Percentiles rank a stretch among this genome's conserved stretches.
Conservation (phyloP, 2,797 vertebrate genomes). For the Tachyglossus aculeatus region DNA sequence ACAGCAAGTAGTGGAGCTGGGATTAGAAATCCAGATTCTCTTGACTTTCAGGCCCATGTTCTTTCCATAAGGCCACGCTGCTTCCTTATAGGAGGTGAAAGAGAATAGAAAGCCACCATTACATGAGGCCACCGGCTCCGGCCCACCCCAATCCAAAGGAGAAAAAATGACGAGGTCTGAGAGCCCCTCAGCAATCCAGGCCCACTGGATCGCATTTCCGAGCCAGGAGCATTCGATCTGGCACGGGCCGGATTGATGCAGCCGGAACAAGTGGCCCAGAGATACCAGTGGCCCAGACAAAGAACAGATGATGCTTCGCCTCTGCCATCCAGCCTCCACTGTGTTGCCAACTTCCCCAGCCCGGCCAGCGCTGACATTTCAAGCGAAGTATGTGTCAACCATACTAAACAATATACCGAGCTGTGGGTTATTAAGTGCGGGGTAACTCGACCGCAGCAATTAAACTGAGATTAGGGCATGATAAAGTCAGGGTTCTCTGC, state of each 20-base stretch:
- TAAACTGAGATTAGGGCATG: slow-evolving; percentile 92
- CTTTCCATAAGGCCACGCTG: too few species aligned
- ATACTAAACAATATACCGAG: slow-evolving; percentile 89
- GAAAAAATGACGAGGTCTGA: too few species aligned
- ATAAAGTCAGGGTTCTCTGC: slow-evolving; percentile 79
- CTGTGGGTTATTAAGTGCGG: slow-evolving; percentile 94
- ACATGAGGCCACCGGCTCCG: too few species aligned
- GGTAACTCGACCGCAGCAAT: slow-evolving; percentile 92
- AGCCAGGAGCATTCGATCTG: too few species aligned
- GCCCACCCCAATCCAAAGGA: too few species aligned
- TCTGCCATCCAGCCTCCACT: slow-evolving; percentile 82
- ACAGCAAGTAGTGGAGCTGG: too few species aligned
- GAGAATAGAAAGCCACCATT: too few species aligned
- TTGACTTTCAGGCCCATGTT: too few species aligned
- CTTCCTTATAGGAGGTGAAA: too few species aligned
- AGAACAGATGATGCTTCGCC: slow-evolving; percentile 82
- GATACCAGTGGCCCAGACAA: slow-evolving; percentile 79
- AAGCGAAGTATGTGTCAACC: slow-evolving; percentile 86
- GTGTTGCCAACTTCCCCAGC: slow-evolving; percentile 75
- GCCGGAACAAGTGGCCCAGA: slow-evolving; percentile 76
- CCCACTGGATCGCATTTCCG: too few species aligned
- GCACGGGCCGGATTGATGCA: slow-evolving; percentile 67
- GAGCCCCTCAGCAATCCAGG: too few species aligned
- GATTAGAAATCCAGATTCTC: too few species aligned
- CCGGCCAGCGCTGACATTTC: slow-evolving; percentile 81